These are phyloP conservation scores for Psilopsiagon aurifrons DNA, from an alignment of 2,113 vertebrate genomes.

Conservation along the genomic window DNA sequence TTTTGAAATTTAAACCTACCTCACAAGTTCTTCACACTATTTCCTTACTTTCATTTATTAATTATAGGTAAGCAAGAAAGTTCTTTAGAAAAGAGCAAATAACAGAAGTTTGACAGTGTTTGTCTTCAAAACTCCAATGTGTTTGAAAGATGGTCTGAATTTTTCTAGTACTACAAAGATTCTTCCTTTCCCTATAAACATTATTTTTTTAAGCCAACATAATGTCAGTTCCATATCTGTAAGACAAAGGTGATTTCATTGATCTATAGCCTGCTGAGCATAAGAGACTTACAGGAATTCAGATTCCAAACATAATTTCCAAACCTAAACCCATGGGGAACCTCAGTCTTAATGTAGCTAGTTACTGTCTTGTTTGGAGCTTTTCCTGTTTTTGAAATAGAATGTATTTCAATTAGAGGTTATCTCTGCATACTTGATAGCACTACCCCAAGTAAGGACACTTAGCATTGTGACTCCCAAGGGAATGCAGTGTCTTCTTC, in stretches of 20 bases:
- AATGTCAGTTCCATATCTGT: not conserved
- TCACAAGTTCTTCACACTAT: not conserved
- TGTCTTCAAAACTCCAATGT: not conserved
- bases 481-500: not conserved
- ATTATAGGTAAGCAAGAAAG: not conserved
- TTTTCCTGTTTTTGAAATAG: not conserved
- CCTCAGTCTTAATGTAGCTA: not conserved
- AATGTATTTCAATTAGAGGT: not conserved
- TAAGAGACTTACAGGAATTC: not conserved
- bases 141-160: not conserved
- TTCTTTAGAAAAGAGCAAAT: not conserved
- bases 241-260: not conserved
- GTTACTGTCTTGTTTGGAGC: not conserved
- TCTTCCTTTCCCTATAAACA: not conserved
- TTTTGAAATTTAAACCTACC: not conserved
- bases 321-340: not conserved
- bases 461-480: not conserved
- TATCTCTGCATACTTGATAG: not conserved
- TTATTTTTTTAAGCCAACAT: not conserved
- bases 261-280: not conserved
- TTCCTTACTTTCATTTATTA: not conserved
- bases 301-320: not conserved
- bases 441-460: not conserved
- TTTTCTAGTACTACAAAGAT: not conserved
- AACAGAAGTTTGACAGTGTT: not conserved